Conservation (phyloP, 2,888 invertebrate genomes). For the Apoderus coryli region DNA sequence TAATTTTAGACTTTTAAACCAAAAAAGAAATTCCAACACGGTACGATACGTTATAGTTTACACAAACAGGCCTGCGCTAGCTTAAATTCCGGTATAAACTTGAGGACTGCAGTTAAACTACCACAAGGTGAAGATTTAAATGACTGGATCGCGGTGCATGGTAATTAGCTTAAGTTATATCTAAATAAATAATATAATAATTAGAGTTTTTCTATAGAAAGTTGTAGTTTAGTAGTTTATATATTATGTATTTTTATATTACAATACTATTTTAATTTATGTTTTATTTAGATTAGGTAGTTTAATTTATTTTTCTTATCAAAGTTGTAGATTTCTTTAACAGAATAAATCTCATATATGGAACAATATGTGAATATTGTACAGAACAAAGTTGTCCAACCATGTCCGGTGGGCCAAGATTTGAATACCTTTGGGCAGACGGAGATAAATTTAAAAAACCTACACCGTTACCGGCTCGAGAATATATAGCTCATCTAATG, state of each 20-base stretch:
- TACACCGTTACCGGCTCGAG: conserved; percentile 66
- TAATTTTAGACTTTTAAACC: conserved; percentile 70
- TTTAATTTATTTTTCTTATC: conserved; percentile 20
- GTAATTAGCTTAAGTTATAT: no score
- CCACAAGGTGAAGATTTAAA: conserved; percentile 73
- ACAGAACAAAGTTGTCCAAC: conserved; percentile 71
- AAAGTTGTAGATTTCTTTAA: conserved; percentile 89
- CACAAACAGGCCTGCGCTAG: conserved; percentile 88
- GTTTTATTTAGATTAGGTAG: neutral
- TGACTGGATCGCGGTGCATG: conserved; percentile 90
- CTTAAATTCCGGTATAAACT: conserved; percentile 75
- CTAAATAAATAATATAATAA: no score
- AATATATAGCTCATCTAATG: conserved; percentile 72
- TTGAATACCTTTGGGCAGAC: conserved; percentile 86
- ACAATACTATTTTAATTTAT: no score
- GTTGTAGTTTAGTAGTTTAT: no score
- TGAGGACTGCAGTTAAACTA: conserved; percentile 63
- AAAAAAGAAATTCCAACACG: conserved; percentile 75
- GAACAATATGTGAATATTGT: conserved; percentile 75
- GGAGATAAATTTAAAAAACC: conserved; percentile 65
- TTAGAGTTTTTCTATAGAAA: no score
- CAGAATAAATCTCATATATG: conserved; percentile 82
- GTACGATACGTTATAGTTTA: conserved; percentile 72
- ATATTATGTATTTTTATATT: no score
- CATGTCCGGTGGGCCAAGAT: conserved; percentile 80